Base-by-base conservation (phyloP, 92 coral and sea anemone species). In the Porites lobata region DNA sequence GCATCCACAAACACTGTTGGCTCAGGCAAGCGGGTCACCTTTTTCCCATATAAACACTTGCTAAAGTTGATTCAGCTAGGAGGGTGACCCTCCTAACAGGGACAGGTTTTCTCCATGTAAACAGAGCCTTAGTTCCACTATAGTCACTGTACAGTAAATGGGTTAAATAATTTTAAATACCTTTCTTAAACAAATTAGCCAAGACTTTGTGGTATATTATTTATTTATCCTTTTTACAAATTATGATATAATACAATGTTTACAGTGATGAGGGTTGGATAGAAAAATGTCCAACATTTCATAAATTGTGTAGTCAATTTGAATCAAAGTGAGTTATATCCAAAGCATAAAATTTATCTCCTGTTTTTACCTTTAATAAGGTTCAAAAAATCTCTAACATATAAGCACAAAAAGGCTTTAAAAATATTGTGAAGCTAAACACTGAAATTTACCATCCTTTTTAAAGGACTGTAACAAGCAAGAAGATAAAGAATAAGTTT, bases 181-280 rank as follows among this genome's bases (percentile, higher is more conserved):
- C 47, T 38, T 3, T 38, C 47, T 38, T 38, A 4, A 38, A 38
- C 4, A 38, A 38, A 38, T 38, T 38, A 38, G 47, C 0, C 5
- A 38, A 38, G 47, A 38, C 43, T 64, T 14, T 22, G 54, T 56
- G 15, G 62, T 14, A 84, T 73, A 84, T 84, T 38, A 38, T 38
- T 84, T 73, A 84, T 84, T 74, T 72, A 43, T 75, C 29, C 53
- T 84, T 83, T 84, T 62, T 84, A 84, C 87, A 84, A 38, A 38
- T 38, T 3, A 73, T 63, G 64, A 12, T 63, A 62, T 83, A 84
- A 74, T 84, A 74, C 87, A 84, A 84, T 73, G 87, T 64, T 59
- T 53, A 62, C 18, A 61, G 81, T 73, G 70, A 61, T 74, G 13
- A 74, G 52, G 63, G 64, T 62, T 62, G 53, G 17, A 50, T 15